These are phyloP conservation scores for Brachionus angularis DNA, from an alignment of 1,140 invertebrate genomes.

Conservation along the genomic window DNA sequence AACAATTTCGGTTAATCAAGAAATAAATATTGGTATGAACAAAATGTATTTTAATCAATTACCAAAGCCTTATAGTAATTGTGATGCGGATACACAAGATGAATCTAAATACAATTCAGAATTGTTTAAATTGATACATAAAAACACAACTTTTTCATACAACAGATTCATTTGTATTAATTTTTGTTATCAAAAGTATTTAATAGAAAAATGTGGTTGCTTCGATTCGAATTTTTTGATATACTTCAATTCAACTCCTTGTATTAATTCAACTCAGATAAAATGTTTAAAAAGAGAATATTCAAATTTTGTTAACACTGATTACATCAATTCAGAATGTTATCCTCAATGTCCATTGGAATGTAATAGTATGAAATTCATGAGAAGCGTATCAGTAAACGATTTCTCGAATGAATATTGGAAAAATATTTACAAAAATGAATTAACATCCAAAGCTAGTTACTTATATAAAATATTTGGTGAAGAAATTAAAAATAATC, in stretches of 20 bases:
- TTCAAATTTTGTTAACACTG: neutral
- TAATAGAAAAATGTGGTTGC: neutral
- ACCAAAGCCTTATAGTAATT: conserved; percentile 17
- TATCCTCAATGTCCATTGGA: conserved; percentile 1
- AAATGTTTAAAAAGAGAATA: neutral
- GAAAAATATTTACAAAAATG: neutral
- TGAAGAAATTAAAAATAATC: too few relatives aligned
- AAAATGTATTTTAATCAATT: neutral
- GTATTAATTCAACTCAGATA: neutral
- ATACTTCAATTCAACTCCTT: neutral
- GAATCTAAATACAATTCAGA: neutral
- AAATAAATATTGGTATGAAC: conserved; percentile 6
- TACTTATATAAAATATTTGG: too few relatives aligned
- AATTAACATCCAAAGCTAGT: too few relatives aligned
- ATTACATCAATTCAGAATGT: neutral
- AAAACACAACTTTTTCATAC: neutral
- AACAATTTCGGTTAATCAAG: neutral
- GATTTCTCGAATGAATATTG: neutral
- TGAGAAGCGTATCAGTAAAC: neutral
- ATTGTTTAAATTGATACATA: neutral
- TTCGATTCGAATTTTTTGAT: neutral
- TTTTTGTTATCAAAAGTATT: neutral
- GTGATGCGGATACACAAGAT: conserved; percentile 1
- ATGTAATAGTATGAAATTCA: neutral
- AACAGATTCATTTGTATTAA: neutral